A percentile compares a stretch with the other conserved stretches of the same genome.
Conservation (phyloP, 2,888 invertebrate genomes). For the Clunio marinus region DNA sequence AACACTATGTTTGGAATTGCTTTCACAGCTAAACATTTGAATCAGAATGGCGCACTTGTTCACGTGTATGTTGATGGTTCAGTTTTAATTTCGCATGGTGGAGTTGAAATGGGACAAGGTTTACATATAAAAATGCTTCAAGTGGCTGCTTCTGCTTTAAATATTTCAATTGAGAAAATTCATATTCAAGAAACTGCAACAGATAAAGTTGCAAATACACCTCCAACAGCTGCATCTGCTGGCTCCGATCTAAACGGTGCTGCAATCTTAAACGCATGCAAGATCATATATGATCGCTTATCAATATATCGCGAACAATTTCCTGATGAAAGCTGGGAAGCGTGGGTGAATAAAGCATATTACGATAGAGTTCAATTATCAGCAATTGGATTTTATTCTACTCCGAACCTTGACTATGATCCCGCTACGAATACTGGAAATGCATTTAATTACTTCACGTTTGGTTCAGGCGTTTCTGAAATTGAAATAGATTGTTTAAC, state of each 20-base stretch:
- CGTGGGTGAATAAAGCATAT: slow-evolving; percentile 76
- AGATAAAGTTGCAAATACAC: slow-evolving; percentile 88
- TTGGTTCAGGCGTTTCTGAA: slow-evolving; percentile 79
- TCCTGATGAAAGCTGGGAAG: slow-evolving; percentile 77
- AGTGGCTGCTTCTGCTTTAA: slow-evolving; percentile 71
- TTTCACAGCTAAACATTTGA: slow-evolving; percentile 69
- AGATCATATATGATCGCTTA: slow-evolving; percentile 66
- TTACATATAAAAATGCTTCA: slow-evolving; percentile 94
- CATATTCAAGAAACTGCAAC: slow-evolving; percentile 80
- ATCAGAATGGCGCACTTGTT: slow-evolving; percentile 84
- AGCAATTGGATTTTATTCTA: slow-evolving; percentile 77
- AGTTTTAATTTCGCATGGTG: slow-evolving; percentile 82
- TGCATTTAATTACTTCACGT: slow-evolving; percentile 80
- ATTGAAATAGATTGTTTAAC: slow-evolving; percentile 93
- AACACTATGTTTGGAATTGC: slow-evolving; percentile 84
- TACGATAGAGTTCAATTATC: slow-evolving; percentile 72
- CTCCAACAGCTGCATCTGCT: slow-evolving; percentile 82
- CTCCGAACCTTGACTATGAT: slow-evolving; percentile 68
- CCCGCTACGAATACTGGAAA: slow-evolving; percentile 66
- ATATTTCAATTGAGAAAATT: slow-evolving; percentile 66
- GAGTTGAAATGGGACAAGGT: slow-evolving; percentile 98
- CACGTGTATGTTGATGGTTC: slow-evolving; percentile 86
- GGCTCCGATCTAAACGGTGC: slow-evolving; percentile 89
- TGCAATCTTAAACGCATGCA: slow-evolving; percentile 82
- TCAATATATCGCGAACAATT: slow-evolving; percentile 68